Percentiles rank a stretch among this genome's conserved stretches.
These are phyloP conservation scores for Dendrophyllia cribrosa DNA, from an alignment of 64 coral and sea anemone species.

Conservation along the genomic window DNA sequence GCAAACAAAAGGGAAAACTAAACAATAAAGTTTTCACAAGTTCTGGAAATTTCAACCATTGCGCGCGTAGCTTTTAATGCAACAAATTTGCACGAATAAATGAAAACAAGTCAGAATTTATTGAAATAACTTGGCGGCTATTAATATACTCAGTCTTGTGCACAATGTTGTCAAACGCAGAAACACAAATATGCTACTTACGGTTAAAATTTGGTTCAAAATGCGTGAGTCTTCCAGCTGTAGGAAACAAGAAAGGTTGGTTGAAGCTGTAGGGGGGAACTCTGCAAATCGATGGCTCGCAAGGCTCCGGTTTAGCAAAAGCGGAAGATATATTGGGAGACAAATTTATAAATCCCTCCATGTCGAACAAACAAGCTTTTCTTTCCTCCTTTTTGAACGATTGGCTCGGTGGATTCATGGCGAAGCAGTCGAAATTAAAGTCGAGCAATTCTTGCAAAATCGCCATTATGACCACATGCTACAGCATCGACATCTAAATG, in stretches of 20 bases:
- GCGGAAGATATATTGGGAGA: not conserved
- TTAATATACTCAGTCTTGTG: too few relatives aligned
- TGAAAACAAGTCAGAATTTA: not conserved
- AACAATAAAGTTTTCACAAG: not conserved
- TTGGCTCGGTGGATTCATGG: not conserved
- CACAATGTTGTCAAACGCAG: too few relatives aligned
- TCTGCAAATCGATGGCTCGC: not conserved
- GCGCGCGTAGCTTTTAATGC: not conserved
- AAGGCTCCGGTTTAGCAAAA: not conserved
- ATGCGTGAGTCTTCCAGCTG: not conserved
- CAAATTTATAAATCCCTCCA: not conserved
- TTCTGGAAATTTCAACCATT: not conserved
- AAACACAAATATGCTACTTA: not conserved
- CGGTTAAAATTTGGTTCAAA: not conserved
- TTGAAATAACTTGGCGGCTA: too few relatives aligned
- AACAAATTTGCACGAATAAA: not conserved
- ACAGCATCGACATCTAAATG: not conserved
- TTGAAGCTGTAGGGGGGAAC: not conserved
- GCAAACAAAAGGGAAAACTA: conserved; percentile 5
- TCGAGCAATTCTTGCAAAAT: conserved; percentile 3
- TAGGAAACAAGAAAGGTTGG: not conserved
- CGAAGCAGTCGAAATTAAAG: not conserved
- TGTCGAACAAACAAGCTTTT: conserved; percentile 21
- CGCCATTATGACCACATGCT: conserved; percentile 12
- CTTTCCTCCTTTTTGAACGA: conserved; percentile 5